These are phyloP conservation scores for Aix galericulata DNA, from an alignment of 2,113 vertebrate species.

Conservation along the genomic window DNA sequence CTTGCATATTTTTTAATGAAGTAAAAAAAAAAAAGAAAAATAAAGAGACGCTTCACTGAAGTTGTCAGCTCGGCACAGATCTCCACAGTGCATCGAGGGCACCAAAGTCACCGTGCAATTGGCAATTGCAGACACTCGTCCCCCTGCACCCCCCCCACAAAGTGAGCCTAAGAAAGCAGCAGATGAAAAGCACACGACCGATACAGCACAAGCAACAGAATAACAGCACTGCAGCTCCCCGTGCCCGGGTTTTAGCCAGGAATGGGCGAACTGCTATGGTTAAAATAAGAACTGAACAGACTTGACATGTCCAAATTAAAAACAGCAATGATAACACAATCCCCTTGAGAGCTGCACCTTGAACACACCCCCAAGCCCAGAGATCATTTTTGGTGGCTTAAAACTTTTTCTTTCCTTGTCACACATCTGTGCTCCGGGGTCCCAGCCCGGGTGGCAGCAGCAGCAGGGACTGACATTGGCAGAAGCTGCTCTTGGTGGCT, in stretches of 20 bases:
- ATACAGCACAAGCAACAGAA: constrained; percentile 19
- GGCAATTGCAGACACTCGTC: background rate
- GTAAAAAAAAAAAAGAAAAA: background rate
- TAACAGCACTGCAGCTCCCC: background rate
- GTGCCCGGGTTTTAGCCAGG: background rate
- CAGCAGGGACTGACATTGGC: rapidly evolving
- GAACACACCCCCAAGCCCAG: background rate
- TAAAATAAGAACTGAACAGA: background rate
- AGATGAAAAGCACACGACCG: background rate
- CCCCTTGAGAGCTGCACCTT: background rate
- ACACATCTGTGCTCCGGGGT: background rate
- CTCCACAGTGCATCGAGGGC: background rate
- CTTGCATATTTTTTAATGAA: constrained; percentile 59
- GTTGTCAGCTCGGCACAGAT: background rate
- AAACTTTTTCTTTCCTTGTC: background rate
- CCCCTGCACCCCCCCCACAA: background rate
- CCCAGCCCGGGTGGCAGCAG: rapidly evolving
- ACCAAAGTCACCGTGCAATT: background rate
- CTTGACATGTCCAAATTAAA: background rate
- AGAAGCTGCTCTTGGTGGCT: background rate
- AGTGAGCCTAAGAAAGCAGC: background rate
- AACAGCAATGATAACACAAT: background rate
- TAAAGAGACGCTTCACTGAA: background rate
- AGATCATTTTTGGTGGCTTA: background rate
- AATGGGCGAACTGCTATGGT: background rate